These are phyloP conservation scores for Xiphophorus hellerii DNA, from an alignment of 2,113 vertebrate genomes.

Conservation along the genomic window DNA sequence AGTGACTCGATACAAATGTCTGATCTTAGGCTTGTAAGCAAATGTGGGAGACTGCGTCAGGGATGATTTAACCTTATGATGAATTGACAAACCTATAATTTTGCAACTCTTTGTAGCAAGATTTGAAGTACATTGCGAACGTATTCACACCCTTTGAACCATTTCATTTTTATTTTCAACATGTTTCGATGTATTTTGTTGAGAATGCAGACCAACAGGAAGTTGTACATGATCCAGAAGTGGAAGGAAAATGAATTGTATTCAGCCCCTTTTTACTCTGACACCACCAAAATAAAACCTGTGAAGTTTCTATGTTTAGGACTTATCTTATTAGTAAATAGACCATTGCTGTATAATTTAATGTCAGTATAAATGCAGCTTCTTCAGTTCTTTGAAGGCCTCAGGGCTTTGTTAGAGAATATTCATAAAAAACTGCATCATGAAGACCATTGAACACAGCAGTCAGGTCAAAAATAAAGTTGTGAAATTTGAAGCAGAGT, in stretches of 20 bases:
- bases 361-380: too few species aligned
- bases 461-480: too few species aligned
- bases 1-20: slow-evolving; percentile 45
- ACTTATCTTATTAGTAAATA: background rate
- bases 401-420: too few species aligned
- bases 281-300: background rate
- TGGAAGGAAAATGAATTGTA: background rate
- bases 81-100: slow-evolving; percentile 5
- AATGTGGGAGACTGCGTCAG: slow-evolving; percentile 6
- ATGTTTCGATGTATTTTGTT: background rate
- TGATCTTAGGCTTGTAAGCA: slow-evolving; percentile 14
- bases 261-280: background rate
- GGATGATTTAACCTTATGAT: background rate
- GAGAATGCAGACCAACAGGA: background rate
- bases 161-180: background rate
- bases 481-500: too few species aligned
- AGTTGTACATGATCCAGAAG: background rate
- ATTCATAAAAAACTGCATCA: too few species aligned
- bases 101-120: slow-evolving; percentile 18
- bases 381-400: too few species aligned
- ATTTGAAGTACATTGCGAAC: background rate
- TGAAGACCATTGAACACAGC: too few species aligned
- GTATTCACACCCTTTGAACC: background rate
- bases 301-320: background rate
- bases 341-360: too few species aligned